Conservation (phyloP, 2,797 vertebrate species). For the Pseudochirops cupreus region DNA sequence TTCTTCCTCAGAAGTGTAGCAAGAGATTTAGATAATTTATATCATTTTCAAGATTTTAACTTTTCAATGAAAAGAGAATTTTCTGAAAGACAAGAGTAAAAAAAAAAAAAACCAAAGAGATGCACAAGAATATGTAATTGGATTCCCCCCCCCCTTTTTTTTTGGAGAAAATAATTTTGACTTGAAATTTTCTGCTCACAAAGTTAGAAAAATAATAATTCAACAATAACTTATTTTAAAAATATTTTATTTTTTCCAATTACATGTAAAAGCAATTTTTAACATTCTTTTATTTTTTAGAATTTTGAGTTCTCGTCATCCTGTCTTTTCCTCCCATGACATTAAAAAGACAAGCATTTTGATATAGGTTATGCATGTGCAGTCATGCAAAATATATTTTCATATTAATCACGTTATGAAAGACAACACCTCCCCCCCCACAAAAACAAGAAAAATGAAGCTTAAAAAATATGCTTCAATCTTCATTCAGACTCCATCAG, state of each 20-base stretch:
- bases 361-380: not conserved
- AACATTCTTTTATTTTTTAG: not conserved
- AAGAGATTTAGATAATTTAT: not conserved
- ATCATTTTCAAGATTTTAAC: not conserved
- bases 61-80: constrained; percentile 32
- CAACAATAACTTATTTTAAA: not conserved
- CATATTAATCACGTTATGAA: not conserved
- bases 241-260: not conserved
- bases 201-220: not conserved
- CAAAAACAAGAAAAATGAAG: not conserved
- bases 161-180: not conserved
- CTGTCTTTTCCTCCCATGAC: not conserved
- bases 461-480: not conserved
- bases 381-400: not conserved
- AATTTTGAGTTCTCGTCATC: not conserved
- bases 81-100: not conserved
- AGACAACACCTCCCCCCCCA: not conserved
- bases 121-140: not conserved
- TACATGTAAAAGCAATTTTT: not conserved
- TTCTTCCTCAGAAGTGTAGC: not conserved
- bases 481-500: too few relatives aligned
- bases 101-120: constrained; percentile 21
- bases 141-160: not conserved
- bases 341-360: not conserved
- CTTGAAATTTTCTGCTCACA: not conserved